A percentile compares a stretch with the other conserved stretches of the same genome.
These are phyloP conservation scores for Prosapia bicincta DNA, from an alignment of 2,888 invertebrate species.

Conservation along the genomic window DNA sequence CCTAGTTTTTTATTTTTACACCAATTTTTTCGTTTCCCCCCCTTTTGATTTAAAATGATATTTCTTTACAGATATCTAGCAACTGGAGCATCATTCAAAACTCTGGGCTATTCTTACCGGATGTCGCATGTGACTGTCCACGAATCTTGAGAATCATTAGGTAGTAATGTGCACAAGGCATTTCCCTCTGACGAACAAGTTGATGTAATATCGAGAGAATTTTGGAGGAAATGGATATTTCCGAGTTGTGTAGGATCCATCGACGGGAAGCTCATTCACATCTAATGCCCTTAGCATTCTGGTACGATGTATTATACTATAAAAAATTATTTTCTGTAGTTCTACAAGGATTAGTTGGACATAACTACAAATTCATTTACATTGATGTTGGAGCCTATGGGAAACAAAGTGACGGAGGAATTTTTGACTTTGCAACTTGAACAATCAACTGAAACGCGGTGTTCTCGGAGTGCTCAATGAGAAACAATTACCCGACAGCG, in stretches of 20 bases:
- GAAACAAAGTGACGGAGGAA: no score
- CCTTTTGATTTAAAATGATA: no score
- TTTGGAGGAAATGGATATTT: no score
- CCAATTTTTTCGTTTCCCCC: no score
- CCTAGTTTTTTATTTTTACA: no score
- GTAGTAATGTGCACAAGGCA: not conserved
- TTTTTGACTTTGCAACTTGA: conserved; percentile 14
- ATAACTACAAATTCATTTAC: conserved; percentile 33
- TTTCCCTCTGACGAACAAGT: not conserved
- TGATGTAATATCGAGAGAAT: not conserved
- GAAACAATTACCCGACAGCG: no score
- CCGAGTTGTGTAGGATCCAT: conserved; percentile 3
- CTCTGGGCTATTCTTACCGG: not conserved
- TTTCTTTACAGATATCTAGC: no score
- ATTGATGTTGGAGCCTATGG: no score
- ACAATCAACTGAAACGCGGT: no score
- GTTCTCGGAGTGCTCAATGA: no score
- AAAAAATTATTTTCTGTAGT: conserved; percentile 19
- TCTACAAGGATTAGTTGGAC: conserved; percentile 24
- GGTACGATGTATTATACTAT: conserved; percentile 26
- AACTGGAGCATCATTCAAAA: not conserved
- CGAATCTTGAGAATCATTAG: not conserved
- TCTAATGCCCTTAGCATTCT: conserved; percentile 21
- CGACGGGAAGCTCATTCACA: not conserved
- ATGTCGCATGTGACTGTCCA: not conserved